A percentile compares a stretch with the other conserved stretches of the same genome.
phyloP scores from a whole-genome alignment of 2,113 vertebrate species.

The Chionomys nivalis region DNA sequence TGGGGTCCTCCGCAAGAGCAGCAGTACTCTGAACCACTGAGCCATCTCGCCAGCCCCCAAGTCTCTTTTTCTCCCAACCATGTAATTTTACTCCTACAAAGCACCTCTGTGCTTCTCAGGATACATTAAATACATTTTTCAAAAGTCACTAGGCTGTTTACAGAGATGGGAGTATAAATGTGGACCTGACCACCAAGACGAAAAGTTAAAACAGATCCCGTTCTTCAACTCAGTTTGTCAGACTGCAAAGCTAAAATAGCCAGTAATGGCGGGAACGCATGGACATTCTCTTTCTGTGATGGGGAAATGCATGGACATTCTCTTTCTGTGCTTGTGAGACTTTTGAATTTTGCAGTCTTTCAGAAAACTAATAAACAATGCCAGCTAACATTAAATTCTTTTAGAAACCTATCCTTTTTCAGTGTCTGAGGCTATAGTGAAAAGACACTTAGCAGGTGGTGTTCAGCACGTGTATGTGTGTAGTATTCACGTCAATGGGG shows the following conservation, averaged over 20 bases:
- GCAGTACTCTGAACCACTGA: neutral
- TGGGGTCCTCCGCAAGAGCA: too few relatives aligned
- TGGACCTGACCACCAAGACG: neutral
- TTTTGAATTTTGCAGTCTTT: neutral
- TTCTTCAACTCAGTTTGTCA: constrained; percentile 10
- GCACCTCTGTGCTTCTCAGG: neutral
- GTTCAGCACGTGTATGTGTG: neutral
- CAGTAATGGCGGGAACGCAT: neutral
- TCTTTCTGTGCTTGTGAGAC: neutral
- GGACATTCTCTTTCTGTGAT: neutral
- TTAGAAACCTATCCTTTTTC: neutral
- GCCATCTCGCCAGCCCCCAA: too few relatives aligned
- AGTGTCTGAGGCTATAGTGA: neutral
- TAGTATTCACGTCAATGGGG: neutral
- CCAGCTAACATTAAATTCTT: neutral
- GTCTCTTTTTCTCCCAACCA: neutral
- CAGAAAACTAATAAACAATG: neutral
- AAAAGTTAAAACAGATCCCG: neutral
- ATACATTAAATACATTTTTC: neutral
- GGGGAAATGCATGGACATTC: too few relatives aligned
- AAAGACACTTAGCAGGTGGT: neutral
- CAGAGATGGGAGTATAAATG: neutral
- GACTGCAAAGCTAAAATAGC: neutral
- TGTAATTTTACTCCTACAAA: neutral
- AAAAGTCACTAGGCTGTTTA: neutral